phyloP scores from a whole-genome alignment of 2,797 vertebrate species.

The Malurus leucopterus region DNA sequence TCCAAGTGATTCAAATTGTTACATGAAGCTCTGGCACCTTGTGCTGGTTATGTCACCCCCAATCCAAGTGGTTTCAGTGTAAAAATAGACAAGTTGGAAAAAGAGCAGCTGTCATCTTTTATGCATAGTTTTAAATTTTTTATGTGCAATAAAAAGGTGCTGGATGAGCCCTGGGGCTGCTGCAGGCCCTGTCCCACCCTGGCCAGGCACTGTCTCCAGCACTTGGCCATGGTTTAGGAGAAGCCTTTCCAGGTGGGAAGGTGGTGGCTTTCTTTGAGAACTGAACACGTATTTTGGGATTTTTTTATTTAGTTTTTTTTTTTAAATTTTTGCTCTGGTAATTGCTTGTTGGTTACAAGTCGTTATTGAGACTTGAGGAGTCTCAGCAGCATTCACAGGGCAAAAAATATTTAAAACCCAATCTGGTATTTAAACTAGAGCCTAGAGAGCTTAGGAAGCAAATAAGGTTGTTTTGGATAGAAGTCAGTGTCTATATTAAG shows the following conservation, averaged over 20 bases:
- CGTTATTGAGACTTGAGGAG: not conserved
- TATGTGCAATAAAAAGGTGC: not conserved
- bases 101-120: constrained; percentile 36
- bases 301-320: not conserved
- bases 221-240: not conserved
- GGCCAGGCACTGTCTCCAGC: not conserved
- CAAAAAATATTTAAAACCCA: not conserved
- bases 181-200: not conserved
- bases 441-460: not conserved
- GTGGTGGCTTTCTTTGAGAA: not conserved
- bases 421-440: not conserved
- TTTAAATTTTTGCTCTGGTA: not conserved
- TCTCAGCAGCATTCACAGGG: not conserved
- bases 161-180: not conserved
- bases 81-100: constrained; percentile 32
- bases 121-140: constrained; percentile 5
- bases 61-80: not conserved
- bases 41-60: constrained; percentile 31
- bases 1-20: constrained; percentile 25
- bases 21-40: constrained; percentile 30
- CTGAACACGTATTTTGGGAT: accelerated
- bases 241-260: not conserved
- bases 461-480: not conserved
- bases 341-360: not conserved
- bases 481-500: not conserved